Evolutionary conservation across 2,113 vertebrate genomes (phyloP).

Genomic region (Aspiorhynchus laticeps): DNA sequence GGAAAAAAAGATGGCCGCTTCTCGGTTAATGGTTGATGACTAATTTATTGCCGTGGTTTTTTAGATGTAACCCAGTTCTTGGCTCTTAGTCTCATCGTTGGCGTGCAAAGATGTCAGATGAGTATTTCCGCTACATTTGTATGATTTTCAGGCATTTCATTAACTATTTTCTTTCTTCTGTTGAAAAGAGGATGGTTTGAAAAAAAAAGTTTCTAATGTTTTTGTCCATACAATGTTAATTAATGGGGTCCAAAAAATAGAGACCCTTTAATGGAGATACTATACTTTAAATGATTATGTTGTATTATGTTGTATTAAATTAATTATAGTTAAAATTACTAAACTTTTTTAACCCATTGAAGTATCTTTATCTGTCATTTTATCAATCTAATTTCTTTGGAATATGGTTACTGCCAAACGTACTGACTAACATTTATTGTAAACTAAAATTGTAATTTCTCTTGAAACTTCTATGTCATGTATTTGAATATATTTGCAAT

Average conservation of each 20-base stretch:
- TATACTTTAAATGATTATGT: background rate
- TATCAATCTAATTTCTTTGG: background rate
- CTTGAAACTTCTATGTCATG: background rate
- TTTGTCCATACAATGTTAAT: background rate
- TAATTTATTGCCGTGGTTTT: slow-evolving; percentile 68
- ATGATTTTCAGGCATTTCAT: background rate
- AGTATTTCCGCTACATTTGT: slow-evolving; percentile 16
- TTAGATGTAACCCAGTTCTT: slow-evolving; percentile 20
- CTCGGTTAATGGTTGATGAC: slow-evolving; percentile 70
- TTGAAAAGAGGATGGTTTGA: background rate
- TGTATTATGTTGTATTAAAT: too few relatives aligned
- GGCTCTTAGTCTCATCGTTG: background rate
- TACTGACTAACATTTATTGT: background rate
- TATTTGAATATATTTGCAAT: background rate
- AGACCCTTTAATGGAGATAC: background rate
- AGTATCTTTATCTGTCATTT: background rate
- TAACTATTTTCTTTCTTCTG: background rate
- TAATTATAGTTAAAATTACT: too few relatives aligned
- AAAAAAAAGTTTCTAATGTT: background rate
- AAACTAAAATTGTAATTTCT: background rate
- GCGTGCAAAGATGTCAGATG: slow-evolving; percentile 9
- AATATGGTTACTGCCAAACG: background rate
- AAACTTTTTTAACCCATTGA: background rate
- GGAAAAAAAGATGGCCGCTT: slow-evolving; percentile 22
- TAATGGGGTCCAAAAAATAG: background rate